Conservation (phyloP, 1,140 invertebrate species). For the Drosophila dunni region DNA sequence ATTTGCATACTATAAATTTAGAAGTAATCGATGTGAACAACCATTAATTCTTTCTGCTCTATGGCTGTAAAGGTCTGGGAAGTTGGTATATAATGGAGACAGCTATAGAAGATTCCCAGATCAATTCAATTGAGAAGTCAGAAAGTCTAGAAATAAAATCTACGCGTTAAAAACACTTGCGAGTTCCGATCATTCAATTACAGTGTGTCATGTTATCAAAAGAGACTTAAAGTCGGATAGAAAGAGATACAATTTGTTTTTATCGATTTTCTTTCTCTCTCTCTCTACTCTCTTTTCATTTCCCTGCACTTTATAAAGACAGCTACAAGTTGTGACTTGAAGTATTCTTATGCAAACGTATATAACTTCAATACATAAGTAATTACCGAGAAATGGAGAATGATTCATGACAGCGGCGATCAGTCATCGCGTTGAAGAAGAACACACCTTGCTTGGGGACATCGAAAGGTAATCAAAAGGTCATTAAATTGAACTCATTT, state of each 20-base stretch:
- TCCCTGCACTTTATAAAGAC: conserved; percentile 3
- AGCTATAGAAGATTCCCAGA: too few relatives aligned
- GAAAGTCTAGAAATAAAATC: too few relatives aligned
- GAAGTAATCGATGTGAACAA: too few relatives aligned
- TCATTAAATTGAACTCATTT: conserved; percentile 76
- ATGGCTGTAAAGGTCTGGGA: too few relatives aligned
- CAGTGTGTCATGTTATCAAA: neutral
- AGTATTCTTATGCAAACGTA: conserved; percentile 34
- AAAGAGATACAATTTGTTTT: neutral
- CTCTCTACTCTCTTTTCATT: neutral
- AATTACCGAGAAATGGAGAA: conserved; percentile 59
- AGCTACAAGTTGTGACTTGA: conserved; percentile 25
- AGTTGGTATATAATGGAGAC: too few relatives aligned
- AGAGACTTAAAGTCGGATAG: neutral
- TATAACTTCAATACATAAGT: conserved; percentile 17
- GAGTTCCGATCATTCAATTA: too few relatives aligned
- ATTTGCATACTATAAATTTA: too few relatives aligned
- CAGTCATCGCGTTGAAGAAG: conserved; percentile 51
- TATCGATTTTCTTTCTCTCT: conserved; percentile 10
- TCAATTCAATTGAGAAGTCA: too few relatives aligned
- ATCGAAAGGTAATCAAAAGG: conserved; percentile 47
- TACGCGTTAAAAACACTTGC: too few relatives aligned
- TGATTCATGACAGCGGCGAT: conserved; percentile 57
- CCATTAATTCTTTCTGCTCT: too few relatives aligned
- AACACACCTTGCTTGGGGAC: conserved; percentile 59